phyloP scores from a whole-genome alignment of 2,113 vertebrate species.

The Corythaixoides concolor region DNA sequence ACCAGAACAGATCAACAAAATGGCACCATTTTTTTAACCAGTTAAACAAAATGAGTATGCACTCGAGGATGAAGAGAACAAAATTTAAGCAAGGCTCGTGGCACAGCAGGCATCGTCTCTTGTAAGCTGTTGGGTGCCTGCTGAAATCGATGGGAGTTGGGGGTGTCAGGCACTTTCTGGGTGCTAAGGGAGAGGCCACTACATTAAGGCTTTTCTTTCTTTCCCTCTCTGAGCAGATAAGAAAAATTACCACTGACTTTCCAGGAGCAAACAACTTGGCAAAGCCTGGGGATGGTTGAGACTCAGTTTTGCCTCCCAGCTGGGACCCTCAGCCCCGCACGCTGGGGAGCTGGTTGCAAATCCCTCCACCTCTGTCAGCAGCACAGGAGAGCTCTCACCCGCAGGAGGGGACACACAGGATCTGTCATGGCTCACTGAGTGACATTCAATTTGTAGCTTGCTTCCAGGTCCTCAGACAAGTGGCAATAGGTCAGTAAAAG shows the following conservation, averaged over 20 bases:
- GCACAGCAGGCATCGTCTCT: fast-evolving
- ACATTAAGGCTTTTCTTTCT: neutral
- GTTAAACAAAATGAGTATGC: neutral
- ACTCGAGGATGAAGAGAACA: neutral
- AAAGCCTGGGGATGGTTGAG: fast-evolving
- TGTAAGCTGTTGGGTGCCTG: neutral
- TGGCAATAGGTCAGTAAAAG: neutral
- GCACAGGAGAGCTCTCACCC: neutral
- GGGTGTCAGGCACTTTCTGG: neutral
- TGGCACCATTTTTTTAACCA: neutral
- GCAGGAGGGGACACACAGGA: neutral
- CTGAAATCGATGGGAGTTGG: neutral
- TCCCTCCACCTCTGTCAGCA: fast-evolving
- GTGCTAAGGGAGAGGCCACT: neutral
- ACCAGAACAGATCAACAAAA: neutral
- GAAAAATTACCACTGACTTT: neutral
- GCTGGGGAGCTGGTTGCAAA: neutral
- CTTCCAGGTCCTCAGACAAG: neutral
- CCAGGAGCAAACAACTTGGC: neutral
- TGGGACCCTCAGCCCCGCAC: fast-evolving
- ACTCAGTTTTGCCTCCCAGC: neutral
- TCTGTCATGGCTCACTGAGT: neutral
- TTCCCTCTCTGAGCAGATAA: neutral
- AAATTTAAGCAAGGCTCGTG: neutral
- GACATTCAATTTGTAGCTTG: neutral